Evolutionary conservation across 2,797 vertebrate genomes (phyloP), one percentile per base, ranked within the genome.

Genomic region (Parauchenoglanis ngamensis): DNA sequence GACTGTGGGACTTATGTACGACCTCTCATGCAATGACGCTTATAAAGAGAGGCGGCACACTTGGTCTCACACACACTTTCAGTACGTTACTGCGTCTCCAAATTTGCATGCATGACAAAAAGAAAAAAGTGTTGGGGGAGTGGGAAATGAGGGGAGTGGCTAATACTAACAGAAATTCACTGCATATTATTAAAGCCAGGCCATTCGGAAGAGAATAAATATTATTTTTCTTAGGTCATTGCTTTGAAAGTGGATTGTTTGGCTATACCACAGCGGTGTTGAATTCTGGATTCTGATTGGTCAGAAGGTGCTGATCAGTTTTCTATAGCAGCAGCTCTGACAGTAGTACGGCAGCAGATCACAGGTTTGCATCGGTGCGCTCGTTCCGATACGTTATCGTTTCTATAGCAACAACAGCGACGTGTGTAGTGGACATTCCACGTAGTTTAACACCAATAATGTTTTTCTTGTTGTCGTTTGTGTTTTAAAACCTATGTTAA

Each of bases 41-140:
- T 86, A 67, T 79, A 68, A 86, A 78, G 75, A n/a, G n/a, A 78
- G 44, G 28, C 61, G 56, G 61, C 7, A 13, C 25, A 21, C 46
- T 15, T 46, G 17, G 31, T 17, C 67, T 19, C 73, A 6, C 25
- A 31, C 72, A 77, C 49, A 77, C 46, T 25, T 25, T 35, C 4
- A 35, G 2, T 4, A 19, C 28, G 15, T 52, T 10, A 10, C 75
- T 19, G 11, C 61, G 15, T 15, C 46, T 25, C 7, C 15, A 68
- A 56, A 72, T 84, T 28, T 56, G 59, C 85, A 78, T 77, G 46
- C 10, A 59, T 46, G 23, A 35, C 12, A 23, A 17, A 12, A 15
- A 46, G 63, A 54, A 54, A 21, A 68, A 1, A 2, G 67, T 4
- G 17, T 25, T 10, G 13, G n/a, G 31, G 52, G 17, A 1, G 28